Percentiles rank a stretch among this genome's conserved stretches.
Conservation (phyloP, 2,888 invertebrate species). For the Tanytarsus gracilentus region DNA sequence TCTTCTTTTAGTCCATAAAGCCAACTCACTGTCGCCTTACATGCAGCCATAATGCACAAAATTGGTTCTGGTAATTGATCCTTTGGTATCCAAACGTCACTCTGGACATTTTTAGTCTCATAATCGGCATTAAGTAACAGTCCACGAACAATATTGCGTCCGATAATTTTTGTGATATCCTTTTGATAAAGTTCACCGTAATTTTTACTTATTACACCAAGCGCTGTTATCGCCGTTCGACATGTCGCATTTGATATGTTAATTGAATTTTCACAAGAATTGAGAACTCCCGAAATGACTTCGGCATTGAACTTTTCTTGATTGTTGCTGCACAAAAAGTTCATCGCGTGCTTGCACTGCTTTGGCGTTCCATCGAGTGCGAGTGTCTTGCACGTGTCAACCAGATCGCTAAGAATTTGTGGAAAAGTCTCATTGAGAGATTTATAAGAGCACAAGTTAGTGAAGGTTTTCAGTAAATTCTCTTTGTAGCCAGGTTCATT, state of each 20-base stretch:
- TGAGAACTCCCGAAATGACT: background rate
- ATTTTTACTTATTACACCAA: background rate
- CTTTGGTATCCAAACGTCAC: background rate
- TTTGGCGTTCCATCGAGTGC: background rate
- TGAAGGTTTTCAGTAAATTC: constrained; percentile 1
- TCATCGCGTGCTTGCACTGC: background rate
- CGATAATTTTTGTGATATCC: background rate
- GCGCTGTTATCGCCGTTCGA: constrained; percentile 3
- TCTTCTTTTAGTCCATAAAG: background rate
- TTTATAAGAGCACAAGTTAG: background rate
- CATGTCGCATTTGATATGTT: background rate
- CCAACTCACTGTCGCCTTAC: background rate
- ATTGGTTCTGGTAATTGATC: constrained; percentile 1
- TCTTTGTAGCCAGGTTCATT: background rate
- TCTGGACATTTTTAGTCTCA: background rate
- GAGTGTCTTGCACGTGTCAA: background rate
- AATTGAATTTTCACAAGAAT: background rate
- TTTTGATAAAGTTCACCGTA: background rate
- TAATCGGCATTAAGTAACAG: background rate
- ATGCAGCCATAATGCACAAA: background rate
- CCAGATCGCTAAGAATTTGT: background rate
- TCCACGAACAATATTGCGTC: constrained; percentile 3
- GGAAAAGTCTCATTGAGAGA: background rate
- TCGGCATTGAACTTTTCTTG: background rate
- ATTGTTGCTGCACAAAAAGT: background rate